phyloP scores from a whole-genome alignment of 2,113 vertebrate genomes.

The Mesitornis unicolor region DNA sequence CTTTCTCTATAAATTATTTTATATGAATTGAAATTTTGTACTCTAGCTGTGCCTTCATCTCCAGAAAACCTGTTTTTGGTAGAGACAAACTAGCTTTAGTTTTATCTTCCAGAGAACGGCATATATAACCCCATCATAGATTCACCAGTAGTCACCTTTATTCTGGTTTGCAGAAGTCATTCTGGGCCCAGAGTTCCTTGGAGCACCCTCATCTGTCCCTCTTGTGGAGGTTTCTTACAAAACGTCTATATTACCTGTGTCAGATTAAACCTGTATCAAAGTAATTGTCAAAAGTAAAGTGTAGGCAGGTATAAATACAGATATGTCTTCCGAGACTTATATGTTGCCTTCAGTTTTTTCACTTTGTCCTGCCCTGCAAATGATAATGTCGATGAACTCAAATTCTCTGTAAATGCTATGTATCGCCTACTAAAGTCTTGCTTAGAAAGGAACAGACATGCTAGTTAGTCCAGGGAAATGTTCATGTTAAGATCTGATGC shows the following conservation, averaged over 20 bases:
- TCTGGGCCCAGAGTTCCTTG: not conserved
- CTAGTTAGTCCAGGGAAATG: not conserved
- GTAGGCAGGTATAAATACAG: not conserved
- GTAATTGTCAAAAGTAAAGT: not conserved
- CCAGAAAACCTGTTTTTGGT: not conserved
- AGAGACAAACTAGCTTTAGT: not conserved
- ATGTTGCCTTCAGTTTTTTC: not conserved
- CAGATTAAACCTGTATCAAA: not conserved
- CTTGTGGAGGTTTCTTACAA: not conserved
- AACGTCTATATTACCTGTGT: not conserved
- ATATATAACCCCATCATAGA: not conserved
- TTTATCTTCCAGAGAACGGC: not conserved
- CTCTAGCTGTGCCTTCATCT: not conserved
- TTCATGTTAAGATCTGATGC: not conserved
- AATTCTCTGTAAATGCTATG: not conserved
- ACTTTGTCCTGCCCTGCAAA: not conserved
- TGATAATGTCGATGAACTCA: not conserved
- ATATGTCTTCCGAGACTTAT: not conserved
- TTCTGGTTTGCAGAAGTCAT: not conserved
- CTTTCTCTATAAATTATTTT: not conserved
- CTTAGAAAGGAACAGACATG: not conserved
- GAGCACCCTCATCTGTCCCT: not conserved
- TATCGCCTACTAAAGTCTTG: not conserved
- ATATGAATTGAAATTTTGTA: not conserved
- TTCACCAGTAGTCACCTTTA: not conserved